These are phyloP conservation scores for Enteromius afrohamiltoni DNA, from an alignment of 2,797 vertebrate genomes.

Conservation along the genomic window DNA sequence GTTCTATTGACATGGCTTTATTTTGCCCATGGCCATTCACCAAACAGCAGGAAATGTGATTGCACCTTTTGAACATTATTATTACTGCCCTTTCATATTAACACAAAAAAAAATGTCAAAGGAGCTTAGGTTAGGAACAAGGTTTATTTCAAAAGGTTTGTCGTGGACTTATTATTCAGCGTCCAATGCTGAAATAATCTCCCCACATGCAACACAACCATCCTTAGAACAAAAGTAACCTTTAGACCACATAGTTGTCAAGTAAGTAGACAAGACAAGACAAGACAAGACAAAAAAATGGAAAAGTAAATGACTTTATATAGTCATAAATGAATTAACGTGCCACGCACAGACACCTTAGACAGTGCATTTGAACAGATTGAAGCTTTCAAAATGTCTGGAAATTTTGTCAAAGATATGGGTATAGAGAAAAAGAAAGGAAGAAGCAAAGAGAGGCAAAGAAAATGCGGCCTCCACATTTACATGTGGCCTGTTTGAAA, in stretches of 20 bases:
- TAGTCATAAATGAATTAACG: neutral
- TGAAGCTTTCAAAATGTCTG: conserved; percentile 3
- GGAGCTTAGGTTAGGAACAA: neutral
- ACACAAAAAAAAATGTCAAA: neutral
- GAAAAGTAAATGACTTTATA: conserved; percentile 2
- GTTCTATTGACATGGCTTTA: neutral
- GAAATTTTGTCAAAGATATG: conserved; percentile 23
- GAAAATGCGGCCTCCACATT: neutral
- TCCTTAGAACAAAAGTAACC: neutral
- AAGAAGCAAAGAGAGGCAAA: conserved; percentile 8
- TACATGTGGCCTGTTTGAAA: conserved; percentile 1
- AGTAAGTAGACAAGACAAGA: conserved; percentile 20
- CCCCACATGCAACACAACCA: neutral
- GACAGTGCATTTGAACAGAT: conserved; percentile 2
- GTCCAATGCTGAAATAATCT: neutral
- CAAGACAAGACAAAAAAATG: neutral
- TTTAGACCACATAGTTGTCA: neutral
- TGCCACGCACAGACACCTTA: conserved; percentile 3
- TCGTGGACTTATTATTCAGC: neutral
- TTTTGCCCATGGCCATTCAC: neutral
- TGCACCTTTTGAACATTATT: neutral
- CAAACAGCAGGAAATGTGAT: neutral
- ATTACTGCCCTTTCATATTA: neutral
- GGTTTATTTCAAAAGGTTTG: neutral
- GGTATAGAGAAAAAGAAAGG: neutral